phyloP scores from a whole-genome alignment of 1,140 invertebrate genomes.

The Potamilus streckersoni region DNA sequence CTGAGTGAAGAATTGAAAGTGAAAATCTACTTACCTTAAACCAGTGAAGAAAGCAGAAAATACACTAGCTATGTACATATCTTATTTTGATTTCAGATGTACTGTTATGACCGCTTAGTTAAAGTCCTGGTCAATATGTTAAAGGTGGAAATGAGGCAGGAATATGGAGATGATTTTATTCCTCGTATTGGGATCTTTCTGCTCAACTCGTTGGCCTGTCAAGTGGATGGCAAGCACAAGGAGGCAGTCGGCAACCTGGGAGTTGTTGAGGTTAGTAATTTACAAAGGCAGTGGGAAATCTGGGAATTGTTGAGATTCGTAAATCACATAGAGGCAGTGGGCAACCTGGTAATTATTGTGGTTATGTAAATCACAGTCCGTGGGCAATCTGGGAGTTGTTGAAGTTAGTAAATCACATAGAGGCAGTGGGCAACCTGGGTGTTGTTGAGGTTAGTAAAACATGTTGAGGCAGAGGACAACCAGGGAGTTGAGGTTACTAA shows the following conservation, averaged over 20 bases:
- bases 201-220: slow-evolving; percentile 94
- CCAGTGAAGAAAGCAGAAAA: not conserved
- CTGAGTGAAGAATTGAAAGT: not conserved
- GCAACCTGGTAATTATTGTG: not conserved
- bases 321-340: not conserved
- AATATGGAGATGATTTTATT: slow-evolving; percentile 89
- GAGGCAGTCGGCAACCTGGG: slow-evolving; percentile 88
- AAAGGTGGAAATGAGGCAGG: slow-evolving; percentile 69
- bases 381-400: slow-evolving; percentile 51
- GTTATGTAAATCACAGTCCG: no score
- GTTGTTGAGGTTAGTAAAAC: slow-evolving; percentile 23
- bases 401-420: slow-evolving; percentile 53
- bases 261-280: slow-evolving; percentile 79
- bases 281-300: no score
- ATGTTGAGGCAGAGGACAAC: not conserved
- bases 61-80: not conserved
- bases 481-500: not conserved
- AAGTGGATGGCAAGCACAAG: slow-evolving; percentile 94
- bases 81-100: slow-evolving; percentile 75
- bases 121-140: slow-evolving; percentile 87
- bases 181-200: slow-evolving; percentile 95
- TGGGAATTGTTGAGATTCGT: slow-evolving; percentile 28
- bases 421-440: not conserved
- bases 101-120: slow-evolving; percentile 90
- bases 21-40: not conserved